Base-by-base conservation (phyloP, 2,888 invertebrate species). In the Hypena proboscidalis region DNA sequence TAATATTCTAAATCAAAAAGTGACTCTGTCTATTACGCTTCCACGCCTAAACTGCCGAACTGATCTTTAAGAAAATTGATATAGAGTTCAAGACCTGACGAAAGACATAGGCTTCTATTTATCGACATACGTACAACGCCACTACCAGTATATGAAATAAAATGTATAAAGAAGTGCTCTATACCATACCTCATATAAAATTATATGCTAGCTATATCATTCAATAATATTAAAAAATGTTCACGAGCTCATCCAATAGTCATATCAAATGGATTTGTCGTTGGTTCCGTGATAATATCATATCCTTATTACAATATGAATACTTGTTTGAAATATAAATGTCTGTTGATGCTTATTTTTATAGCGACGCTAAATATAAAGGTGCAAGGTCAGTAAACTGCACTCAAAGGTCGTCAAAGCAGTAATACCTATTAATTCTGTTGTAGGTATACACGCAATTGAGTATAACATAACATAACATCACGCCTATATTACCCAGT, bases 371-470 rank as follows among this genome's bases (percentile, higher is more conserved):
- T 37, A 37, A 37, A 15, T 33, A 48, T 42, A 49, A 55, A 54
- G 40, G 45, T 51, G 42, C 37, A 50, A 58, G 60, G 60, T 59
- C 56, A 51, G 34, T 43, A 59, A 45, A 50, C 55, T 55, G 39
- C 59, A 46, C 46, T 48, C 54, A 50, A 30, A 58, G 39, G 49
- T 50, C n/a, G 53, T 38, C 27, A 21, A 20, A n/a, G n/a, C n/a
- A n/a, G 6, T n/a, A 13, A 14, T 45, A 52, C 34, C 33, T n/a
- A n/a, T n/a, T n/a, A n/a, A n/a, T n/a, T n/a, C n/a, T n/a, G n/a
- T n/a, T 22, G 4, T 17, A 17, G 17, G 23, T 23, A 14, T 7
- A 23, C 9, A 17, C 17, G 1, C n/a, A 14, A n/a, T 29, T 8
- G 7, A 17, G 5, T 8, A 26, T n/a, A n/a, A n/a, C n/a, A n/a